phyloP scores from a whole-genome alignment of 2,888 invertebrate genomes.

The Rhingia campestris region DNA sequence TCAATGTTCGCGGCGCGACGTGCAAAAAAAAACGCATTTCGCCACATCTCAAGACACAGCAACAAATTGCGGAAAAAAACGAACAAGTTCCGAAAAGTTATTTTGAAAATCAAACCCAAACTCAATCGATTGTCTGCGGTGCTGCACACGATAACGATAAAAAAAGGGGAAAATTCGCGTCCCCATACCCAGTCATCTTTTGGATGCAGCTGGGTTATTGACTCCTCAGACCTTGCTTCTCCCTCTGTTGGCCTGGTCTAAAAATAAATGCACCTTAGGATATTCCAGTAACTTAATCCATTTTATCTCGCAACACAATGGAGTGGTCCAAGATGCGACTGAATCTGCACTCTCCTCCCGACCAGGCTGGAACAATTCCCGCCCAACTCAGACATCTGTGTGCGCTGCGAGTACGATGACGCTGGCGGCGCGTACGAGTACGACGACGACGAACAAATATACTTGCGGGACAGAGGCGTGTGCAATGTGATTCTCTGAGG shows the following conservation, averaged over 20 bases:
- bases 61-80: conserved; percentile 59
- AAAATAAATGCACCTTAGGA: conserved; percentile 71
- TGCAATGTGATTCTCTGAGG: conserved; percentile 54
- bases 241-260: conserved; percentile 45
- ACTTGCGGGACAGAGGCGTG: conserved; percentile 2
- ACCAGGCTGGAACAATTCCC: conserved; percentile 36
- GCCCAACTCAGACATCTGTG: conserved; percentile 50
- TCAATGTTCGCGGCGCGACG: conserved; percentile 39
- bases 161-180: conserved; percentile 6
- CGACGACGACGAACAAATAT: conserved; percentile 5
- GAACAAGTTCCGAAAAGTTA: conserved; percentile 47
- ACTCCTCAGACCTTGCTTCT: conserved; percentile 2
- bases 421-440: conserved; percentile 26
- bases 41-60: conserved; percentile 51
- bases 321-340: conserved; percentile 26
- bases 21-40: conserved; percentile 4
- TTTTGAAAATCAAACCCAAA: conserved; percentile 62
- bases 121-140: conserved; percentile 68
- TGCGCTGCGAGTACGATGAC: conserved; percentile 23
- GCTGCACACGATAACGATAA: conserved; percentile 40
- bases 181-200: conserved; percentile 46
- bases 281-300: conserved; percentile 73
- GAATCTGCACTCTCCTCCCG: conserved; percentile 4
- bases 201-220: conserved; percentile 66
- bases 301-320: conserved; percentile 61